Evolutionary conservation across 2,888 invertebrate genomes (phyloP).

Genomic region (Amblyjoppa fuscipennis): DNA sequence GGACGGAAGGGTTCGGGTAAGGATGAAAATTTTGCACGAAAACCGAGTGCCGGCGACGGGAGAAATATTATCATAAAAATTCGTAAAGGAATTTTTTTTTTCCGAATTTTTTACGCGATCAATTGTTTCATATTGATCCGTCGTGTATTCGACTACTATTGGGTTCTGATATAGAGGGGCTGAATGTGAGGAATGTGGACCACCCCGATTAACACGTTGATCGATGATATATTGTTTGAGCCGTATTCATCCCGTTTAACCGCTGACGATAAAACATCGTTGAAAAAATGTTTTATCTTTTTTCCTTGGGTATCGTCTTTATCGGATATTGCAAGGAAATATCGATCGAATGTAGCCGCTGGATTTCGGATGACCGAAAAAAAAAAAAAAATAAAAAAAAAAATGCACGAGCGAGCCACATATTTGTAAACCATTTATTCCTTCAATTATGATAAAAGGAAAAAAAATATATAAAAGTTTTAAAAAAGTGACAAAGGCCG

Average conservation of each 20-base stretch:
- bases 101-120: background rate
- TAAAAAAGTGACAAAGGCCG: background rate
- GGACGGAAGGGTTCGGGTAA: conserved; percentile 64
- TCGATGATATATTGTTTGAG: no score
- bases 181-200: no score
- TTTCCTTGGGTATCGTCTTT: background rate
- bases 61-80: conserved; percentile 38
- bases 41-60: conserved; percentile 7
- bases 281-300: background rate
- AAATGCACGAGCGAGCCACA: background rate
- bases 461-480: conserved; percentile 1
- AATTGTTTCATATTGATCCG: background rate
- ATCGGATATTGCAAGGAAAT: background rate
- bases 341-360: background rate
- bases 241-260: background rate
- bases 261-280: background rate
- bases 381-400: background rate
- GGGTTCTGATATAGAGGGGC: no score
- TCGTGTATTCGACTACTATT: background rate
- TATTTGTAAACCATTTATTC: background rate
- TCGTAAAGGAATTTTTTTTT: conserved; percentile 16
- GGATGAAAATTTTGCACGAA: conserved; percentile 54
- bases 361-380: background rate
- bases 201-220: no score
- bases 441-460: background rate